These are phyloP conservation scores for Euwallacea similis DNA, from an alignment of 1,140 invertebrate species.

Conservation along the genomic window DNA sequence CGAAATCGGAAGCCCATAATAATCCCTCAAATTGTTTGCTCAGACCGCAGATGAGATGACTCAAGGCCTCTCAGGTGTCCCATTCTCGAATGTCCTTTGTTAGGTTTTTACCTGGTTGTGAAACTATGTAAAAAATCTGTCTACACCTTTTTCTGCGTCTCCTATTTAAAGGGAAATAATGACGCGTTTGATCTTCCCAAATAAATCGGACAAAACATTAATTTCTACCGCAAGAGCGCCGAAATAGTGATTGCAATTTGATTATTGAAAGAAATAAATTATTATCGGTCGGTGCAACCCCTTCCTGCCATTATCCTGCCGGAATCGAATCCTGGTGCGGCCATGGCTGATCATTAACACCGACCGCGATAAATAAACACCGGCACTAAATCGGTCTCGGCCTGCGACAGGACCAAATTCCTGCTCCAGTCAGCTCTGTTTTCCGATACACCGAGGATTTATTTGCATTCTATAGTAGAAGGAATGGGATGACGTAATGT, in stretches of 20 bases:
- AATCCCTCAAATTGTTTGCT: not conserved
- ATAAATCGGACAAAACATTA: not conserved
- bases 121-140: not conserved
- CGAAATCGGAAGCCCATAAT: too few species aligned
- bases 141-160: not conserved
- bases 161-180: not conserved
- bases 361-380: conserved; percentile 39
- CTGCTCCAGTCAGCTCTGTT: conserved; percentile 4
- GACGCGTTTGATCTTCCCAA: not conserved
- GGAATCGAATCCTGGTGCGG: conserved; percentile 31
- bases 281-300: conserved; percentile 5
- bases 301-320: conserved; percentile 22
- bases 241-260: too few species aligned
- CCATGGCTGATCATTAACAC: conserved; percentile 34
- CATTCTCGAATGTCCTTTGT: not conserved
- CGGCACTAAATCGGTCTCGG: conserved; percentile 32
- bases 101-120: not conserved
- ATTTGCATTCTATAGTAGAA: not conserved
- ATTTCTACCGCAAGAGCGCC: too few species aligned
- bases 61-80: not conserved
- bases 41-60: not conserved
- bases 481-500: too few species aligned
- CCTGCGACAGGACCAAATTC: conserved; percentile 26
- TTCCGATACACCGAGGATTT: conserved; percentile 18
- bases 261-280: conserved; percentile 22